phyloP scores from a whole-genome alignment of 1,140 invertebrate species.

The Habropoda laboriosa region DNA sequence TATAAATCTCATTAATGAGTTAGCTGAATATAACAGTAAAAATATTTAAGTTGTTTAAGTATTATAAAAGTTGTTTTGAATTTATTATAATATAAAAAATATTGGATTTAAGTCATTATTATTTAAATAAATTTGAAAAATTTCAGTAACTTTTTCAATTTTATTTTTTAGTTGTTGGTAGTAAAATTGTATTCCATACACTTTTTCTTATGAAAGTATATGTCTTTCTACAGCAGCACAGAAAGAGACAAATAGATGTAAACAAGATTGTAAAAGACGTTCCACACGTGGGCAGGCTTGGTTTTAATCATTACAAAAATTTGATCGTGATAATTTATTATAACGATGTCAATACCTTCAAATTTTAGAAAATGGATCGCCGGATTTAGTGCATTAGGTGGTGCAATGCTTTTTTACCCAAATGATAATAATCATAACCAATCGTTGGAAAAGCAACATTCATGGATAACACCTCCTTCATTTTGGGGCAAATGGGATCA shows the following conservation, averaged over 20 bases:
- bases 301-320: constrained; percentile 15
- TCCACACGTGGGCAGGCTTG: not conserved
- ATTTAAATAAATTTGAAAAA: not conserved
- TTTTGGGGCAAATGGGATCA: constrained; percentile 88
- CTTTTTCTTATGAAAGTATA: not conserved
- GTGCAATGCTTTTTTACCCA: constrained; percentile 71
- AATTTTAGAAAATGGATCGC: constrained; percentile 71
- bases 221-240: not conserved
- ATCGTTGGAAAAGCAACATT: constrained; percentile 73
- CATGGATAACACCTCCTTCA: constrained; percentile 86
- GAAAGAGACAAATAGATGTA: not conserved
- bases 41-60: not conserved
- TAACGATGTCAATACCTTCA: constrained; percentile 66
- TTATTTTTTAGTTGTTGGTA: not conserved
- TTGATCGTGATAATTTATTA: not conserved
- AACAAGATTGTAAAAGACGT: not conserved
- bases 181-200: not conserved
- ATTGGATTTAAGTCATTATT: not conserved
- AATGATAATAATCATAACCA: constrained; percentile 61
- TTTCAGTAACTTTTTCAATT: not conserved
- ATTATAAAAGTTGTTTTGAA: not conserved
- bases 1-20: not conserved
- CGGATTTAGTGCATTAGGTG: constrained; percentile 67
- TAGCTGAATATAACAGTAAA: not conserved
- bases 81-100: not conserved